Evolutionary conservation across 2,113 vertebrate genomes (phyloP).

Genomic region (Oreochromis spilurus): DNA sequence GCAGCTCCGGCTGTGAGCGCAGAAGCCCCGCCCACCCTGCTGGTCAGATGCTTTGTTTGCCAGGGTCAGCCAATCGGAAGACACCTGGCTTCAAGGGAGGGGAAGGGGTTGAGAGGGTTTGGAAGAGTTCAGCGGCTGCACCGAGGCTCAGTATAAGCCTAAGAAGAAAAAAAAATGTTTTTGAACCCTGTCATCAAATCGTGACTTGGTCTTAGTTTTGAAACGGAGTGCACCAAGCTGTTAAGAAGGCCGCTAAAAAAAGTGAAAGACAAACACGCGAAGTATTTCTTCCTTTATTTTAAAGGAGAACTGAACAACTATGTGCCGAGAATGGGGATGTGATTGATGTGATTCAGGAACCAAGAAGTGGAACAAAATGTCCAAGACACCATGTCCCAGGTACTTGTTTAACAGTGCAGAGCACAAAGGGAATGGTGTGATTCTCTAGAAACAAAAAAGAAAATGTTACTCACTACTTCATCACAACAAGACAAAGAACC

Average conservation of each 20-base stretch:
- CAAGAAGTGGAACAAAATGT: constrained; percentile 25
- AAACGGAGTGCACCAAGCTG: neutral
- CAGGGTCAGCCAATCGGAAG: neutral
- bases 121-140: too few relatives aligned
- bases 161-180: neutral
- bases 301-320: constrained; percentile 13
- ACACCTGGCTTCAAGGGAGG: neutral
- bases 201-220: neutral
- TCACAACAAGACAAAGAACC: neutral
- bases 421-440: neutral
- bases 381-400: neutral
- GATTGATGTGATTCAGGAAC: constrained; percentile 53
- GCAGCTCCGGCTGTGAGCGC: neutral
- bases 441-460: neutral
- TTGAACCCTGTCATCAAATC: neutral
- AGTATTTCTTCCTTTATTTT: neutral
- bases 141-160: neutral
- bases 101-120: neutral
- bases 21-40: neutral
- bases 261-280: neutral
- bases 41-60: neutral
- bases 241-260: neutral
- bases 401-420: neutral
- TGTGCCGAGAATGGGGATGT: constrained; percentile 36
- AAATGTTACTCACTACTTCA: neutral